phyloP scores from a whole-genome alignment of 2,113 vertebrate species.

The Atherinomorus stipes region DNA sequence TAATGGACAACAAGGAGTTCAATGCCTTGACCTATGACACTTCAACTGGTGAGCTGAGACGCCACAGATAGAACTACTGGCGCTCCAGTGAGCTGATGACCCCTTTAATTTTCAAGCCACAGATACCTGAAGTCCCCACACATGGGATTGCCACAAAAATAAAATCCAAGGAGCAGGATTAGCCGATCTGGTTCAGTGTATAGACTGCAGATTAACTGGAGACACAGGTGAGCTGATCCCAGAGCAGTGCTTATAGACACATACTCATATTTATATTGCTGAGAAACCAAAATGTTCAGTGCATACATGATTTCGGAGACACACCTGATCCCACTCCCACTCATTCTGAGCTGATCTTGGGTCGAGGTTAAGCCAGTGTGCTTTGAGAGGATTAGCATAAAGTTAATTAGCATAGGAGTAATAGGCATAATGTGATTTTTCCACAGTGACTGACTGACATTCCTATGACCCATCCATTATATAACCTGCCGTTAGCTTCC shows the following conservation, averaged over 20 bases:
- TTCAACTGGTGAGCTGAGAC: not conserved
- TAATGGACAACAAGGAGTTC: too few species aligned
- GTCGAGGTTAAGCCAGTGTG: slow-evolving; percentile 18
- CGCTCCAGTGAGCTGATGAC: not conserved
- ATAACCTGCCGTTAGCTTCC: slow-evolving; percentile 17
- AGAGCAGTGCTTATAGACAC: not conserved
- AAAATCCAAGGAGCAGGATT: too few species aligned
- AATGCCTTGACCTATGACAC: too few species aligned
- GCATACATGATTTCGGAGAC: not conserved
- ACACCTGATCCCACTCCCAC: slow-evolving; percentile 6
- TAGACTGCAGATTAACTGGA: not conserved
- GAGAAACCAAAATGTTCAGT: not conserved
- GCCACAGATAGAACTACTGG: not conserved
- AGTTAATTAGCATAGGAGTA: slow-evolving; percentile 26
- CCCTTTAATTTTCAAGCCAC: not conserved
- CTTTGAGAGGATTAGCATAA: slow-evolving; percentile 30
- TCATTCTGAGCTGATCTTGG: slow-evolving; percentile 2
- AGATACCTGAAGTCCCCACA: not conserved
- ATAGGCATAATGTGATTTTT: slow-evolving; percentile 46
- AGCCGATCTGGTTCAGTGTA: too few species aligned
- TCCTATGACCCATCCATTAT: slow-evolving; percentile 34
- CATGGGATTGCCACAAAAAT: too few species aligned
- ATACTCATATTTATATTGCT: not conserved
- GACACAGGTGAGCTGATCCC: slow-evolving; percentile 3
- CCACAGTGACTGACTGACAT: slow-evolving; percentile 34